phyloP scores from a whole-genome alignment of 2,113 vertebrate species.

The Clarias macrocephalus region DNA sequence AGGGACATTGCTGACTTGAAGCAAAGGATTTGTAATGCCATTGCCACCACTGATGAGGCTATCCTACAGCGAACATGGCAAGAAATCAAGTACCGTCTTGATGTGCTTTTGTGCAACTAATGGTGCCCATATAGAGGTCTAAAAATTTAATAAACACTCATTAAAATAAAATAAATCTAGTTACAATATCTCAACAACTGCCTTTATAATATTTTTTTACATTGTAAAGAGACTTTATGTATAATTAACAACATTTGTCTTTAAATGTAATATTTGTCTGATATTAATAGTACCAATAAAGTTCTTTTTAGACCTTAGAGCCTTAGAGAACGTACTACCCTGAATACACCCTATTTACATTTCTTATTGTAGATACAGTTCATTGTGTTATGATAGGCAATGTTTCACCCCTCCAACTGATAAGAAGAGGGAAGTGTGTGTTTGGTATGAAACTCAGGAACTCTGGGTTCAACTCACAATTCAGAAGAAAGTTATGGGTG shows the following conservation, averaged over 20 bases:
- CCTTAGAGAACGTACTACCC: background rate
- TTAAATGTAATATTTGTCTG: conserved; percentile 57
- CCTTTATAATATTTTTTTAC: too few relatives aligned
- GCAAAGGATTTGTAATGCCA: too few relatives aligned
- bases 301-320: conserved; percentile 1
- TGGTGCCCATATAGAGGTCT: too few relatives aligned
- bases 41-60: too few relatives aligned
- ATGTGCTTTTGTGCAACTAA: too few relatives aligned
- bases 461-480: conserved; percentile 26
- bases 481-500: background rate
- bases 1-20: too few relatives aligned
- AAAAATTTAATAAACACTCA: too few relatives aligned
- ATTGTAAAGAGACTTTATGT: conserved; percentile 5
- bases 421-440: conserved; percentile 26
- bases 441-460: background rate
- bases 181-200: too few relatives aligned
- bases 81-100: too few relatives aligned
- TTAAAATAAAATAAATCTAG: too few relatives aligned
- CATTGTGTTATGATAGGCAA: conserved; percentile 13
- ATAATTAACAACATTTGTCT: conserved; percentile 46
- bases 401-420: conserved; percentile 33
- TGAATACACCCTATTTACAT: conserved; percentile 26
- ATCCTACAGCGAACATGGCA: too few relatives aligned
- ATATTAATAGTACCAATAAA: conserved; percentile 60
- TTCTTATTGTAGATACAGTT: conserved; percentile 8